Evolutionary conservation across 2,888 invertebrate species (phyloP).

Genomic region (Deroplatys truncata): DNA sequence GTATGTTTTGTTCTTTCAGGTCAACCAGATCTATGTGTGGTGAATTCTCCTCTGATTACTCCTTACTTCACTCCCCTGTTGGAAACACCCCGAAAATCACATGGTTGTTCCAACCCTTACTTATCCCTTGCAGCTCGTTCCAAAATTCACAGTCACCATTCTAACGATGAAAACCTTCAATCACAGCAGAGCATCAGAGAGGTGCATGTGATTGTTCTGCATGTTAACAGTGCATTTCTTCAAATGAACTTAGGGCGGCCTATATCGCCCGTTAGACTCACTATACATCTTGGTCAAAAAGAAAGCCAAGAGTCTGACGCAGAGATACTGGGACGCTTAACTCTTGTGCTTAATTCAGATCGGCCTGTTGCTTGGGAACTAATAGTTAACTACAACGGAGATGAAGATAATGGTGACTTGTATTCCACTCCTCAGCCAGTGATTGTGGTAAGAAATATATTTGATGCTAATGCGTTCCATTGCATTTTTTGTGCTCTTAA

Average conservation of each 20-base stretch:
- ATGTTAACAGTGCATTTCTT: background rate
- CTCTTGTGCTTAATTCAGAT: slow-evolving; percentile 27
- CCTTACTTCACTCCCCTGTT: slow-evolving; percentile 32
- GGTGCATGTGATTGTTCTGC: slow-evolving; percentile 8
- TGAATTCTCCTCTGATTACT: slow-evolving; percentile 30
- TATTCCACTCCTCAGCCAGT: slow-evolving; percentile 6
- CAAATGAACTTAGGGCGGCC: background rate
- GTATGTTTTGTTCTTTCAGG: slow-evolving; percentile 11
- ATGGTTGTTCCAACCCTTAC: slow-evolving; percentile 25
- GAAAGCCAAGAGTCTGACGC: background rate
- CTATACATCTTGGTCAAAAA: background rate
- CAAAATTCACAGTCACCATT: background rate
- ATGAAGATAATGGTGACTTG: background rate
- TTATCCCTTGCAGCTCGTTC: background rate
- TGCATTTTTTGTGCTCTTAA: too few relatives aligned
- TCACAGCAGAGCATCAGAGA: background rate
- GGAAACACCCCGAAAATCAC: slow-evolving; percentile 27
- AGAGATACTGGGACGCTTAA: slow-evolving; percentile 18
- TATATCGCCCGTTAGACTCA: background rate
- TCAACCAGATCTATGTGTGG: slow-evolving; percentile 29
- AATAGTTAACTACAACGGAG: background rate
- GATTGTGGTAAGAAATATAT: slow-evolving; percentile 19
- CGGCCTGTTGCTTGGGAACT: slow-evolving; percentile 29
- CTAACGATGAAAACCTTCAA: background rate
- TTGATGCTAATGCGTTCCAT: too few relatives aligned